phyloP scores from a whole-genome alignment of 1,140 invertebrate genomes.

The Pogonomyrmex barbatus region DNA sequence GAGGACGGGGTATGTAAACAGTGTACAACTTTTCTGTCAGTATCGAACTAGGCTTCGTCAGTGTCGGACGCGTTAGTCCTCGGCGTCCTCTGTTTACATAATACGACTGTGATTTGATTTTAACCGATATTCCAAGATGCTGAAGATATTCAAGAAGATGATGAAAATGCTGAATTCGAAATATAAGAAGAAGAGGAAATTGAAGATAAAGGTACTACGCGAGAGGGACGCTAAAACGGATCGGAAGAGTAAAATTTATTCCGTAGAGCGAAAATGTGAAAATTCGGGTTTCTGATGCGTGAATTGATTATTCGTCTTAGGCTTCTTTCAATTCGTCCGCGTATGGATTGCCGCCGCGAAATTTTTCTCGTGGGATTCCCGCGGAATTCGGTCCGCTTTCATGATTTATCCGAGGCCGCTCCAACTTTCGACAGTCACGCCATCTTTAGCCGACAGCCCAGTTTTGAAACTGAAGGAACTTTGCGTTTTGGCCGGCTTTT shows the following conservation, averaged over 20 bases:
- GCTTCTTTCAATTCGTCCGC: not conserved
- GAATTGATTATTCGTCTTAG: conserved; percentile 21
- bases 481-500: not conserved
- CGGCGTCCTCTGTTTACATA: conserved; percentile 11
- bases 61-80: not conserved
- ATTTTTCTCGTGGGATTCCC: not conserved
- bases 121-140: conserved; percentile 4
- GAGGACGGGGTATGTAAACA: not conserved
- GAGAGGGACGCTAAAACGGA: not conserved
- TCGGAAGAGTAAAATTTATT: not conserved
- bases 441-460: not conserved
- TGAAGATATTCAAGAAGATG: conserved; percentile 10
- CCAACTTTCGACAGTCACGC: not conserved
- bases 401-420: conserved; percentile 9
- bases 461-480: conserved; percentile 19
- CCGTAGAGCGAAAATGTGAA: not conserved
- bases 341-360: not conserved
- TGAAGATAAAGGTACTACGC: not conserved
- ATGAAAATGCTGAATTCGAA: conserved; percentile 7
- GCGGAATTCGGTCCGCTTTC: not conserved
- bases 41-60: not conserved
- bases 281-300: not conserved
- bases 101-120: conserved; percentile 22
- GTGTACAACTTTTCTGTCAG: not conserved
- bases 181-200: not conserved